phyloP scores from a whole-genome alignment of 2,113 vertebrate genomes.

The Platycercus adscitus region DNA sequence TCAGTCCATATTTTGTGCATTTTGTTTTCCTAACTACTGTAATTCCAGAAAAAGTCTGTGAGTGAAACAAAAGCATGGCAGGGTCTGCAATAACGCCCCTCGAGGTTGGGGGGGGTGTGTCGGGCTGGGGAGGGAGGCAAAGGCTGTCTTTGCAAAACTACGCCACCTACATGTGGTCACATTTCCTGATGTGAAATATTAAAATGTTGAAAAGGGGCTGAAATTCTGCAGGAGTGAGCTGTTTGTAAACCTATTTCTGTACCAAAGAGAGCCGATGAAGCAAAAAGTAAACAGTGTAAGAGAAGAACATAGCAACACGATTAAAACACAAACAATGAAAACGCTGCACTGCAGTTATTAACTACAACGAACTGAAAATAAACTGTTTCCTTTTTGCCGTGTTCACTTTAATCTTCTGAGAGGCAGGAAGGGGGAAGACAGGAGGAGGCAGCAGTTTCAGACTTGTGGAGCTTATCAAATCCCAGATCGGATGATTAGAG shows the following conservation, averaged over 20 bases:
- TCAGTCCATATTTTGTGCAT: background rate
- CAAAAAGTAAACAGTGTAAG: background rate
- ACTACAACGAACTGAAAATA: slow-evolving; percentile 42
- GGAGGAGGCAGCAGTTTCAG: slow-evolving; percentile 31
- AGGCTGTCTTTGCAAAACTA: background rate
- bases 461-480: slow-evolving; percentile 45
- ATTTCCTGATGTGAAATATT: background rate
- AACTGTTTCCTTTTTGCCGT: slow-evolving; percentile 32
- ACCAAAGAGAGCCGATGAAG: background rate
- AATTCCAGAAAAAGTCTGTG: background rate
- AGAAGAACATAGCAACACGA: background rate
- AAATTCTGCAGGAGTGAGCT: background rate
- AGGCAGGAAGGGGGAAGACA: slow-evolving; percentile 36
- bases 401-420: slow-evolving; percentile 36
- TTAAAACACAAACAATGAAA: slow-evolving; percentile 13
- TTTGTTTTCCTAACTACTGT: background rate
- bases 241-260: background rate
- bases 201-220: background rate
- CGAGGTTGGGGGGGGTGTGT: too few relatives aligned
- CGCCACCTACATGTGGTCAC: background rate
- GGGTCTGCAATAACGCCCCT: rapidly evolving
- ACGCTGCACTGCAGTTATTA: background rate
- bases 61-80: background rate
- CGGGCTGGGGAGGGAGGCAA: background rate
- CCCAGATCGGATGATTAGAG: slow-evolving; percentile 46